phyloP scores from a whole-genome alignment of 2,888 invertebrate genomes.

The Synanthedon formicaeformis region DNA sequence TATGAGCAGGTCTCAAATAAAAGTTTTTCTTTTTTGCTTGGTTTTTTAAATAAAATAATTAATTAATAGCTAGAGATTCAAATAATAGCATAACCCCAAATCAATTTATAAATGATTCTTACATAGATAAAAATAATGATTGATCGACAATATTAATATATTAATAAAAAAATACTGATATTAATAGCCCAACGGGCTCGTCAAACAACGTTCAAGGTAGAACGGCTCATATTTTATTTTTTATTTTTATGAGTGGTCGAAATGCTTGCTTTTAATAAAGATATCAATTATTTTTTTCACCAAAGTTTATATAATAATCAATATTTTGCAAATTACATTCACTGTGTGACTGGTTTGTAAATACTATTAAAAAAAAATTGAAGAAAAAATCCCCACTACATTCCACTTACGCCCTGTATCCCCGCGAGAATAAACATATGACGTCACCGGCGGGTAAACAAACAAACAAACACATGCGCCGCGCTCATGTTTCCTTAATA shows the following conservation, averaged over 20 bases:
- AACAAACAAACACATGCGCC: conserved; percentile 73
- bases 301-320: too few relatives aligned
- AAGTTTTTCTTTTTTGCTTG: too few relatives aligned
- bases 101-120: too few relatives aligned
- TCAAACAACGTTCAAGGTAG: neutral
- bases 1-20: too few relatives aligned
- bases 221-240: too few relatives aligned
- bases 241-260: too few relatives aligned
- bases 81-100: too few relatives aligned
- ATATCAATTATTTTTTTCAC: too few relatives aligned
- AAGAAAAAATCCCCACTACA: conserved; percentile 6
- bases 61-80: too few relatives aligned
- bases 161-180: neutral
- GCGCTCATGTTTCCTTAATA: conserved; percentile 71
- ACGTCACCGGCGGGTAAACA: conserved; percentile 70
- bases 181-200: neutral
- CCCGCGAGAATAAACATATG: conserved; percentile 71
- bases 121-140: neutral
- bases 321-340: neutral
- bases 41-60: too few relatives aligned
- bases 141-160: neutral
- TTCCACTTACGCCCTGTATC: conserved; percentile 24
- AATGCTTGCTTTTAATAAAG: too few relatives aligned
- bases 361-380: conserved; percentile 2
- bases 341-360: neutral